Percentiles rank a stretch among this genome's conserved stretches.
These are phyloP conservation scores for Scaptomyza polygonia DNA, from an alignment of 2,888 invertebrate species.

Conservation along the genomic window DNA sequence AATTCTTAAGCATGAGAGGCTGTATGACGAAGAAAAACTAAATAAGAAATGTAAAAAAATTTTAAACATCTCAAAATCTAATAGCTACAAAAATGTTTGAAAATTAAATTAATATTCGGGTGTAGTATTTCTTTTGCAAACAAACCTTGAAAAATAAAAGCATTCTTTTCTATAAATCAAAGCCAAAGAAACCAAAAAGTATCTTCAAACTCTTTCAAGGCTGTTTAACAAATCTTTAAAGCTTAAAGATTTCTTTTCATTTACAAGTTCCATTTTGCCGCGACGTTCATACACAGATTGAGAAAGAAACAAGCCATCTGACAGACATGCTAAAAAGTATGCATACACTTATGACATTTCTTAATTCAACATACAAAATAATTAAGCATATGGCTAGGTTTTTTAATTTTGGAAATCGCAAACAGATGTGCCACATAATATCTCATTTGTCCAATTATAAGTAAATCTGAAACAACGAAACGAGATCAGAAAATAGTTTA, in stretches of 20 bases:
- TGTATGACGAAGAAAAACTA: constrained; percentile 35
- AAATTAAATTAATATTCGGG: background rate
- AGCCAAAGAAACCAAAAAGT: no score
- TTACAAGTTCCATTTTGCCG: background rate
- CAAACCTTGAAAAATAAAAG: background rate
- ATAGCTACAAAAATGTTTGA: background rate
- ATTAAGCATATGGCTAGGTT: constrained; percentile 18
- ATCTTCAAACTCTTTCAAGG: no score
- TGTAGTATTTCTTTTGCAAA: background rate
- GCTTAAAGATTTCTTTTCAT: no score
- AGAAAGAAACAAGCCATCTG: background rate
- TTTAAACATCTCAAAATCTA: constrained; percentile 3
- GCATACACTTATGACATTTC: constrained; percentile 1
- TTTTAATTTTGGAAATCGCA: constrained; percentile 12
- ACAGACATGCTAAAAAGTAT: constrained; percentile 8
- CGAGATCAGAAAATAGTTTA: constrained; percentile 4
- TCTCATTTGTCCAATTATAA: constrained; percentile 24
- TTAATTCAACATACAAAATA: background rate
- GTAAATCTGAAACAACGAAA: constrained; percentile 34
- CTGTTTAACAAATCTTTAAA: no score
- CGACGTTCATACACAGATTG: background rate
- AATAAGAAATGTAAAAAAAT: constrained; percentile 45
- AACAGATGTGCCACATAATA: constrained; percentile 59
- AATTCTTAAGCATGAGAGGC: constrained; percentile 48
- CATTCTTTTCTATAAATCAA: no score